Evolutionary conservation across 1,140 invertebrate genomes (phyloP), one percentile per base, ranked within the genome.

Genomic region (Heliothis subflexa): DNA sequence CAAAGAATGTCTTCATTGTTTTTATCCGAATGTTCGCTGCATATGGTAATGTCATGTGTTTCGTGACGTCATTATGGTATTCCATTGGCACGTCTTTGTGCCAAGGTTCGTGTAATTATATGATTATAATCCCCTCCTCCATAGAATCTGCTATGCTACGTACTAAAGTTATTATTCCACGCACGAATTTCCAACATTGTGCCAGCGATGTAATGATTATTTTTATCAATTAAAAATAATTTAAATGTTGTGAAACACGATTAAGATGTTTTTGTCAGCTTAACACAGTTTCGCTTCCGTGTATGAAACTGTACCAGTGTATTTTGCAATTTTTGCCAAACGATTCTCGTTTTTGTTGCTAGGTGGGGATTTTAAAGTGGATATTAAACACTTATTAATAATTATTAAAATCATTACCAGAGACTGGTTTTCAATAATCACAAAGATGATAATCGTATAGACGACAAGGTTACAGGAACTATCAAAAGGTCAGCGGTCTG

Each of bases 41-140:
- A 52, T 28, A 52, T 70, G 66, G 49, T 28, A 52, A 52, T 52
- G 47, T 70, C 66, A 70, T 70, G 66, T 70, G 66, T 28, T 28
- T 21, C 16, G 47, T 70, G 47, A n/a, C 47, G 66, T 52, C 66
- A 70, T 52, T 11, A 70, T 52, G 13, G 47, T 21, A 52, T 28
- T 49, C 66, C 49, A 70, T 70, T 70, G 66, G 47, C 66, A 70
- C 66, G 66, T 16, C 66, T 28, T 70, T 52, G 66, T 50, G 66
- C 66, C 66, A 70, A 70, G 45, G 66, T 70, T 28, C 13, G 3
- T n/a, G 21, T 40, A 16, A 70, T 70, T 52, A 52, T 70, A 50
- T 25, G 12, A 70, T 70, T 52, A 18, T 50, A n/a, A 52, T 66
- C 16, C 40, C 57, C 40, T 66, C 66, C 21, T 70, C 66, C 25